Conservation (phyloP, 2,888 invertebrate species). For the Lasioglossum lativentre region DNA sequence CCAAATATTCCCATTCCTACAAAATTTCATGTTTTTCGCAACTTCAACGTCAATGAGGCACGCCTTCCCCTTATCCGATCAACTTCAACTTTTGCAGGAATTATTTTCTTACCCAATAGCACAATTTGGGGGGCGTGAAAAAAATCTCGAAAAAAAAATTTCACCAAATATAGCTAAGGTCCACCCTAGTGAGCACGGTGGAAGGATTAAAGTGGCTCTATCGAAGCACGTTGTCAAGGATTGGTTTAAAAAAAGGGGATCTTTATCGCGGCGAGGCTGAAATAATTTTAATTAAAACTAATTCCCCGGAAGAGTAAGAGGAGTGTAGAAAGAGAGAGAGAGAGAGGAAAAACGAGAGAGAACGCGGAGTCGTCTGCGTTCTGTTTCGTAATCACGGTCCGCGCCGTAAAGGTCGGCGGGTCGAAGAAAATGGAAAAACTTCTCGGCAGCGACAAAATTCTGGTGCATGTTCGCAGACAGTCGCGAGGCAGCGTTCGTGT, state of each 20-base stretch:
- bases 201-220: background rate
- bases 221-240: slow-evolving; percentile 4
- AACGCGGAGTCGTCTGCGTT: background rate
- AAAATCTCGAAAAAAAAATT: no score
- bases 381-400: slow-evolving; percentile 15
- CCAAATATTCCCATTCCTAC: no score
- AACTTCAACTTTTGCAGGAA: no score
- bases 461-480: slow-evolving; percentile 88
- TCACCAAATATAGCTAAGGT: no score
- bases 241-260: background rate
- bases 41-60: no score
- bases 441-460: slow-evolving; percentile 38
- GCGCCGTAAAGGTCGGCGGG: slow-evolving; percentile 1
- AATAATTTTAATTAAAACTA: slow-evolving; percentile 30
- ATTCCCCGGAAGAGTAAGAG: background rate
- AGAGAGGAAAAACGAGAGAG: background rate
- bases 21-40: no score
- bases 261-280: background rate
- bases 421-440: slow-evolving; percentile 39
- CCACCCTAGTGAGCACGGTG: background rate
- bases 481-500: slow-evolving; percentile 95
- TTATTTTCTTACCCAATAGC: no score
- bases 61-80: no score
- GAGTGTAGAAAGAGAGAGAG: background rate
- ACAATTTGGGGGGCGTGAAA: no score